Percentiles rank a stretch among this genome's conserved stretches.
Conservation (phyloP, 2,797 vertebrate species). For the Falco rusticolus region DNA sequence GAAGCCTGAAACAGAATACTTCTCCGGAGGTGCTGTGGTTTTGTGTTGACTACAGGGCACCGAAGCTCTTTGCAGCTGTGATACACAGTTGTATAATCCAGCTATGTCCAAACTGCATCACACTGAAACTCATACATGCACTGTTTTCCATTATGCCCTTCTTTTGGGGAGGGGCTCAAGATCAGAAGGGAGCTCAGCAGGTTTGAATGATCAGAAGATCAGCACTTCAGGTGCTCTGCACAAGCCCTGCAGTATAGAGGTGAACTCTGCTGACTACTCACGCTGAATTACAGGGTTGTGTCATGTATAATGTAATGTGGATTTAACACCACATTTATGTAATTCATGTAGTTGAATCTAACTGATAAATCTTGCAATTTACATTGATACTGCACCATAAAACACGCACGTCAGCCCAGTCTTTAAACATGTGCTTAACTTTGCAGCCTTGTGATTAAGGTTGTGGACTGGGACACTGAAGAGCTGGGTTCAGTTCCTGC, state of each 20-base stretch:
- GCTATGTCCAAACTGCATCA: accelerated
- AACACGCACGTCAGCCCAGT: conserved; percentile 32
- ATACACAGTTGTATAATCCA: not conserved
- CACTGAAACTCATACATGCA: not conserved
- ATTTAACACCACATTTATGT: not conserved
- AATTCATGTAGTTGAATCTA: not conserved
- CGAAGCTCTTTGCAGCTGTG: not conserved
- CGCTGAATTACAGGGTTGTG: not conserved
- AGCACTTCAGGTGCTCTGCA: not conserved
- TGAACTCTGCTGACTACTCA: not conserved
- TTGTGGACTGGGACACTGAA: conserved; percentile 69
- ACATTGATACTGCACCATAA: conserved; percentile 32
- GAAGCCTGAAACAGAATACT: not conserved
- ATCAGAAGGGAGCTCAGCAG: not conserved
- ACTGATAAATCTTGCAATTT: conserved; percentile 31
- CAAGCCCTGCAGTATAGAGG: not conserved
- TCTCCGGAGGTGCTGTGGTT: not conserved
- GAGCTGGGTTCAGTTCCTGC: conserved; percentile 67
- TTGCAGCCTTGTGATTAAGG: conserved; percentile 69
- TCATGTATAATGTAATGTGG: not conserved
- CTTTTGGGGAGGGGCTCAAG: not conserved
- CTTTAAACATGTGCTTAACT: conserved; percentile 68
- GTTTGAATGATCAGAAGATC: not conserved
- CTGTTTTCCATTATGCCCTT: not conserved
- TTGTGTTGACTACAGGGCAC: not conserved